Evolutionary conservation across 2,888 invertebrate genomes (phyloP).

Genomic region (Cephus spinipes): DNA sequence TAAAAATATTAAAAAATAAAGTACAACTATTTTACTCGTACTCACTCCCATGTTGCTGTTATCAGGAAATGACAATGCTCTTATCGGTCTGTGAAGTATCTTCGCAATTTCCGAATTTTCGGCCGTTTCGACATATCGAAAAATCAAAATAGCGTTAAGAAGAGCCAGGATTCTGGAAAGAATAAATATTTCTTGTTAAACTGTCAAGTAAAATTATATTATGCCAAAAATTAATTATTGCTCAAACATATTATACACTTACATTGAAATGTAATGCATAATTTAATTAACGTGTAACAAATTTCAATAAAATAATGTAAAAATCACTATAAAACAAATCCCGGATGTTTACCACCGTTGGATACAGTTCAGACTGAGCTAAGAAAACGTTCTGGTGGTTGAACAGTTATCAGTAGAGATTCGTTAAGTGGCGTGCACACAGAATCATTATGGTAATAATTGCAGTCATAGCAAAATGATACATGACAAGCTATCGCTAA

Average conservation of each 20-base stretch:
- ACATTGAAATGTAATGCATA: not conserved
- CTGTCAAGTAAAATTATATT: not conserved
- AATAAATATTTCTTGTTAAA: constrained; percentile 6
- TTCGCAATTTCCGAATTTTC: constrained; percentile 56
- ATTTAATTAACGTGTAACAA: not conserved
- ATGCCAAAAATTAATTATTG: not conserved
- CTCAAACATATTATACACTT: not conserved
- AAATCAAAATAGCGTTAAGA: not conserved
- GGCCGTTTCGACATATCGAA: not conserved
- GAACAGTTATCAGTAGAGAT: not conserved
- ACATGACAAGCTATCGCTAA: not conserved
- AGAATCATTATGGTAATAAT: constrained; percentile 32
- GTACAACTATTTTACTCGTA: constrained; percentile 16
- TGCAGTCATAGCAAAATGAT: not conserved
- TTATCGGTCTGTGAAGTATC: constrained; percentile 59
- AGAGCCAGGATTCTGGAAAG: not conserved
- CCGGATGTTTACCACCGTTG: not conserved
- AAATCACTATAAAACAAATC: not conserved
- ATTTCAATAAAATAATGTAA: not conserved
- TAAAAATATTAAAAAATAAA: not conserved
- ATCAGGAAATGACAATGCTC: constrained; percentile 58
- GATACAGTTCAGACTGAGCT: not conserved
- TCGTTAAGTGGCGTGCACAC: constrained; percentile 44
- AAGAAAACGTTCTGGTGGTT: not conserved
- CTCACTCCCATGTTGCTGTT: constrained; percentile 62